Conservation (phyloP, 2,888 invertebrate genomes). For the Schizotus pectinicornis region DNA sequence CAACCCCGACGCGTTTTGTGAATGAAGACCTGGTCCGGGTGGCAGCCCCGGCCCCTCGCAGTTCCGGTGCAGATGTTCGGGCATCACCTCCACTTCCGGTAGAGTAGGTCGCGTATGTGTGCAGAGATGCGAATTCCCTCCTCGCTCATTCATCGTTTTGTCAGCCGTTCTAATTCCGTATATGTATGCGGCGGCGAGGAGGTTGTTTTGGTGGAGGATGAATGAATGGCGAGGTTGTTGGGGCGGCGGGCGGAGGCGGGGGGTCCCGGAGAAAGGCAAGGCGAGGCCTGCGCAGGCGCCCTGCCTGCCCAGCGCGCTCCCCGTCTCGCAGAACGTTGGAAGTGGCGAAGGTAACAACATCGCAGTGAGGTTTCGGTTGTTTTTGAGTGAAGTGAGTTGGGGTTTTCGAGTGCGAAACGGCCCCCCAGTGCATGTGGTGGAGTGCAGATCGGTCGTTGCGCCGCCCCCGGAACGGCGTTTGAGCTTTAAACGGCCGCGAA, state of each 20-base stretch:
- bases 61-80: conserved; percentile 35
- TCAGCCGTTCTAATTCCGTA: conserved; percentile 53
- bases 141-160: conserved; percentile 53
- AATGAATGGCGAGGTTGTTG: conserved; percentile 47
- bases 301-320: conserved; percentile 59
- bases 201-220: conserved; percentile 52
- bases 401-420: conserved; percentile 29
- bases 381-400: conserved; percentile 50
- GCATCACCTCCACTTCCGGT: conserved; percentile 40
- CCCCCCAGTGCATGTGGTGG: background rate
- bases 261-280: conserved; percentile 52
- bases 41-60: background rate
- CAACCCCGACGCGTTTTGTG: background rate
- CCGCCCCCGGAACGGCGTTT: conserved; percentile 7
- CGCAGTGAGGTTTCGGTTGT: conserved; percentile 62
- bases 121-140: conserved; percentile 43
- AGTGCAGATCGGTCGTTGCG: background rate
- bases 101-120: conserved; percentile 36
- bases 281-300: conserved; percentile 61
- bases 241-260: conserved; percentile 35
- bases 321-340: conserved; percentile 66
- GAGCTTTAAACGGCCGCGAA: background rate
- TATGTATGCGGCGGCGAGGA: conserved; percentile 44
- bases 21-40: background rate
- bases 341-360: conserved; percentile 66